Percentiles rank a stretch among this genome's conserved stretches.
phyloP scores from a whole-genome alignment of 92 coral and sea anemone species.

The Parazoanthus darwini region DNA sequence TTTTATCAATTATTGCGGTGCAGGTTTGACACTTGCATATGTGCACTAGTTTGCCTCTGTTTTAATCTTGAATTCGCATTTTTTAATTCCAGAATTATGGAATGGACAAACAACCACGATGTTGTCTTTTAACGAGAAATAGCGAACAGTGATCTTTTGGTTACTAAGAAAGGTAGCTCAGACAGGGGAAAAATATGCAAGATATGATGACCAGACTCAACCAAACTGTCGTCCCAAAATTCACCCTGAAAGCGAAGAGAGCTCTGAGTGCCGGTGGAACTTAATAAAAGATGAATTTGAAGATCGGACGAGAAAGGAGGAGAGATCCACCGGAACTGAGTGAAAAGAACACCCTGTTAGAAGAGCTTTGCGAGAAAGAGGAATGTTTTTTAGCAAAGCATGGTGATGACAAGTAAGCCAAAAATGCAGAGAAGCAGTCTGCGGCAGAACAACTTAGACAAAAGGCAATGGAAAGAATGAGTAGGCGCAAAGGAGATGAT shows the following conservation, averaged over 20 bases:
- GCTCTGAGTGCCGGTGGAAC: conserved; percentile 30
- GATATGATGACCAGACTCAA: conserved; percentile 26
- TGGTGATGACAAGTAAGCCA: conserved; percentile 16
- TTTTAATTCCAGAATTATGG: conserved; percentile 22
- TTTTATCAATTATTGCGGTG: conserved; percentile 12
- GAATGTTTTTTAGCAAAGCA: conserved; percentile 19
- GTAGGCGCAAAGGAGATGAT: conserved; percentile 31
- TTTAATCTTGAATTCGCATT: conserved; percentile 13
- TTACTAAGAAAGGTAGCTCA: conserved; percentile 39
- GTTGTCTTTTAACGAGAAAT: conserved; percentile 29
- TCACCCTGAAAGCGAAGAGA: conserved; percentile 22
- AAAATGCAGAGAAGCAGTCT: conserved; percentile 28
- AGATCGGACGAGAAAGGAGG: conserved; percentile 32
- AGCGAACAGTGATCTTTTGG: conserved; percentile 30
- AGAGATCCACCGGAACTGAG: conserved; percentile 15
- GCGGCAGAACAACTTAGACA: conserved; percentile 36
- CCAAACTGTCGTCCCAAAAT: conserved; percentile 24
- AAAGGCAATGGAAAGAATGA: conserved; percentile 38
- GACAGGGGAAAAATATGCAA: conserved; percentile 29
- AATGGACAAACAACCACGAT: conserved; percentile 25
- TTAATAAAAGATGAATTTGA: conserved; percentile 18
- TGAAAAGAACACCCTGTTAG: conserved; percentile 32
- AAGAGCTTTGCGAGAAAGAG: conserved; percentile 33
- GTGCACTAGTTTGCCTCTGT: conserved; percentile 23
- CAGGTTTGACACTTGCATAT: conserved; percentile 23